Base-by-base conservation (phyloP, 2,797 vertebrate species). In the Myotis planiceps region DNA sequence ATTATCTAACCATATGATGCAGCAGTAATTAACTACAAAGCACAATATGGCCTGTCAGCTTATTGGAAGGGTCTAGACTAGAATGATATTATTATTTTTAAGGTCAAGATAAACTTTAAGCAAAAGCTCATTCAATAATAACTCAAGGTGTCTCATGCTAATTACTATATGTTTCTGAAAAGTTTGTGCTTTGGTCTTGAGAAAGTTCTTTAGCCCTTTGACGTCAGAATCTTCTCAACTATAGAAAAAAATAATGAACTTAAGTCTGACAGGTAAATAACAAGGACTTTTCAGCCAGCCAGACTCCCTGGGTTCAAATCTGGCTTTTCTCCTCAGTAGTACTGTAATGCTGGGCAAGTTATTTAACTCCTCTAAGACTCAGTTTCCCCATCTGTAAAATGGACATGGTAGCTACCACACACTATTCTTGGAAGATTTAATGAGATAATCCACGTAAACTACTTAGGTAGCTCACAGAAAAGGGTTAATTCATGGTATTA, bases 281-380 rank as follows among this genome's bases (percentile, higher is more conserved):
- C 14, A 90, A 87, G 37, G 27, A 71, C 51, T 93, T n/a, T 86
- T 90, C 23, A 69, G 60, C 23, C 69, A 93, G 34, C 27, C 72
- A 94, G 34, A 69, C 15, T 92, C 80, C 14, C 55, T 93, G 18
- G 34, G 42, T 84, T 95, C 69, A 79, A 66, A 91, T 83, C n/a
- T 81, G 78, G 32, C 58, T 81, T 90, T 78, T 88, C 82, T 25
- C 65, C 23, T 91, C 53, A 80, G 39, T 60, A 85, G 88, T 13
- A 91, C 0, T 55, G 3, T 85, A 91, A 91, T 23, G 6, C 7
- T 81, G 63, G 86, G 49, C 74, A 96, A 87, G 32, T 92, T 71
- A 88, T 85, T 94, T 95, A 87, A 95, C 29, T 42, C 79, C 63
- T 87, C 12, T 92, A 82, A 82, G 60, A 88, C 86, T 94, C 74